Evolutionary conservation across 2,888 invertebrate genomes (phyloP), one percentile per base, ranked within the genome.

Genomic region (Lamellibrachia satsuma): DNA sequence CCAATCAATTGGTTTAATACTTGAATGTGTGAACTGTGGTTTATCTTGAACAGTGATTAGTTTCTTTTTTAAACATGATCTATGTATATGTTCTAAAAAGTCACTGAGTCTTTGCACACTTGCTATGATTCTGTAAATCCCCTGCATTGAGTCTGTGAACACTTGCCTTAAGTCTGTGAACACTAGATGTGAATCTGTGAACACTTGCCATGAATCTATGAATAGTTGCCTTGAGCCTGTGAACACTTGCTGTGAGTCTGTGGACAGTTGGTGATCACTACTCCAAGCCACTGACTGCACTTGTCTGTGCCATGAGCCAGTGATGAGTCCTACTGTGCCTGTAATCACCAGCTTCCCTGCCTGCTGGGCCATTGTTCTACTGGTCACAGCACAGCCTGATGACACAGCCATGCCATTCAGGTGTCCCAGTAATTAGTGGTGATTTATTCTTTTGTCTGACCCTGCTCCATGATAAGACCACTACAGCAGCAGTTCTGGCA

Each of bases 321-420:
- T 75, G 75, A 75, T 75, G 75, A 75, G 75, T 75, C 75, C 75
- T 75, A 75, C 75, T 75, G 75, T 75, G 75, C 75, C 75, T 75
- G 22, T 75, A 75, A 75, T 75, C 75, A 75, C 75, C 75, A 15
- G 75, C 75, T 75, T 75, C 75, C 75, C 75, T 75, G 75, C 75
- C 75, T 75, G 75, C 75, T 75, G 75, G 6, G 75, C 75, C 75
- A 75, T 75, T 75, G 75, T 75, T 75, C 75, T 75, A 75, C 75
- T 75, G 75, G 75, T 15, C 75, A 75, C 75, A 75, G 75, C 75
- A 15, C 15, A n/a, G 6, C 75, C 15, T 15, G 75, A 15, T 75
- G 75, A 75, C 75, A 75, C 75, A 15, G 75, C 22, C 3, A 15
- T 75, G 39, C 75, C 75, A 75, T 75, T 75, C 75, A 75, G 75